These are phyloP conservation scores for Hesperia comma DNA, from an alignment of 2,888 invertebrate species.

Conservation along the genomic window DNA sequence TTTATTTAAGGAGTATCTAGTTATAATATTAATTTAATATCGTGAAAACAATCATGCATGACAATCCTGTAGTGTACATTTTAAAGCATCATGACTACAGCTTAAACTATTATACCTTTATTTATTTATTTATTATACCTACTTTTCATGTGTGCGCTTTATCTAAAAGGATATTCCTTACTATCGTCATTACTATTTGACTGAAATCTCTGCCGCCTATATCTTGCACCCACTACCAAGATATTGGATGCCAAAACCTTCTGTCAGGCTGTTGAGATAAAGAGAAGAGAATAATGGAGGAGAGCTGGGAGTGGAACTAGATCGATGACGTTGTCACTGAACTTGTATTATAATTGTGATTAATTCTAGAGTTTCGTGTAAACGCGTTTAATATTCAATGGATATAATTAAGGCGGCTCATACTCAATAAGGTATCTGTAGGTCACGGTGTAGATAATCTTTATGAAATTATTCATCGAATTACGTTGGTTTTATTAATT, in stretches of 20 bases:
- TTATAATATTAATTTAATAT: no score
- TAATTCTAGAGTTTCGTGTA: constrained; percentile 36
- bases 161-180: no score
- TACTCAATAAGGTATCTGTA: background rate
- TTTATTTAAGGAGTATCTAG: no score
- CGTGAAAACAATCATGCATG: no score
- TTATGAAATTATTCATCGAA: no score
- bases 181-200: background rate
- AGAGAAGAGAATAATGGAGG: constrained; percentile 64
- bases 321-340: constrained; percentile 48
- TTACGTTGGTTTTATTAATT: no score
- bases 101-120: no score
- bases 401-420: background rate
- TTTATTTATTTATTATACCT: no score
- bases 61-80: no score
- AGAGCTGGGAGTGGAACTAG: constrained; percentile 55
- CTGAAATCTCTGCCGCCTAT: constrained; percentile 39
- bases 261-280: constrained; percentile 67
- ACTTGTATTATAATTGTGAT: constrained; percentile 45
- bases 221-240: constrained; percentile 48
- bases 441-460: no score
- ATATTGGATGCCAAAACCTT: constrained; percentile 74
- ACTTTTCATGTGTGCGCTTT: no score
- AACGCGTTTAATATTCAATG: background rate
- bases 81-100: no score